Base-by-base conservation (phyloP, 1,140 invertebrate species). In the Coptotermes formosanus region DNA sequence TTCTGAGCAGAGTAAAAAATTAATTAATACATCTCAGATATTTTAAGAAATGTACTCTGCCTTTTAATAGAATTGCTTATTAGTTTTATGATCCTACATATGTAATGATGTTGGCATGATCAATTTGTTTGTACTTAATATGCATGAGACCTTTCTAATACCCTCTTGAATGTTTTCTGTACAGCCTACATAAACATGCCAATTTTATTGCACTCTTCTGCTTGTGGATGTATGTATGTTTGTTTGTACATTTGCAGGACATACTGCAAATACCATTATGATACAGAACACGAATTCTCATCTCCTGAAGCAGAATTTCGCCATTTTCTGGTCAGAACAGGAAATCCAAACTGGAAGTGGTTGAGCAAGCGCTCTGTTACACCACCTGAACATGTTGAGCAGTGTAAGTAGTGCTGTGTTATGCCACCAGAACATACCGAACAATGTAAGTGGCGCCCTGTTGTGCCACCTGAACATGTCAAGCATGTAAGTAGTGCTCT, bases 291-390 rank as follows among this genome's bases (percentile, higher is more conserved):
- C 55, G 82, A 86, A 7, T 89, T 94, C 88, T 88, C 90, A 12
- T 91, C 93, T 32, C 93, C 95, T 16, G 96, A 97, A 90, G 93
- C 94, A 55, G 94, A 95, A 89, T 89, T 97, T 82, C 88, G 95
- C 43, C 95, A 96, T 89, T 97, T 97, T 91, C 90, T 97, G 88
- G 93, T 94, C 87, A 93, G 94, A 88, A 95, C 96, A 88, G 93
- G 94, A 87, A 92, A 93, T 88, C 94, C 95, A 59, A 94, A 94
- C 85, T 96, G 96, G 96, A 93, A 93, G 85, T 96, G 96, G 96
- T 93, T 93, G 86, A 91, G 92, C 88, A 95, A 93, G 91, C 89
- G 90, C 86, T 91, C 90, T 89, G 93, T 85, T 19, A 48, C 87
- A 1, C 84, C 87, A 32, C 85, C 87, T n/a, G 87, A 88, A 45